Evolutionary conservation across 2,888 invertebrate species (phyloP).

Genomic region (Limulus polyphemus): DNA sequence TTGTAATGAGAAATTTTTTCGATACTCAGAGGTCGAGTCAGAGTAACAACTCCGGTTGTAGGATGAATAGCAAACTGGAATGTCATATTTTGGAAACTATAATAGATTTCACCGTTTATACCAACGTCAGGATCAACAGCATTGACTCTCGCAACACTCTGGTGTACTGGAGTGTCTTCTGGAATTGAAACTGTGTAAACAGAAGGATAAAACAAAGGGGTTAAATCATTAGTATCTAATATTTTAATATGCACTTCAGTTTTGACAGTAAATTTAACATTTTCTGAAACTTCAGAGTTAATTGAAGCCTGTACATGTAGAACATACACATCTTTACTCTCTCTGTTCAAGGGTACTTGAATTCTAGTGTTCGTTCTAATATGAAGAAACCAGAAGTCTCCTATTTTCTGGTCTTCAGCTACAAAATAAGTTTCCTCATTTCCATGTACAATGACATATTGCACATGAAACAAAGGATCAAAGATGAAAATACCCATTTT

Average conservation of each 20-base stretch:
- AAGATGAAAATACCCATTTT: slow-evolving; percentile 63
- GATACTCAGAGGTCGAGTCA: slow-evolving; percentile 60
- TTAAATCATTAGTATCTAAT: slow-evolving; percentile 76
- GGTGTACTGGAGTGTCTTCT: slow-evolving; percentile 75
- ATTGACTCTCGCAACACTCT: slow-evolving; percentile 50
- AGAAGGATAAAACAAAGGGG: slow-evolving; percentile 74
- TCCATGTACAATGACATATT: slow-evolving; percentile 74
- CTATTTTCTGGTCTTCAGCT: slow-evolving; percentile 70
- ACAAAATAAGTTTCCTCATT: slow-evolving; percentile 84
- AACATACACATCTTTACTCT: slow-evolving; percentile 69
- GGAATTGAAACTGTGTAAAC: slow-evolving; percentile 73
- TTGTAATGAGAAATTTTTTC: slow-evolving; percentile 56
- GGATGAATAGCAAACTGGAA: slow-evolving; percentile 80
- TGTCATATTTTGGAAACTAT: slow-evolving; percentile 68
- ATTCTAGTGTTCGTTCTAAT: slow-evolving; percentile 76
- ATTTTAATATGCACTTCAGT: slow-evolving; percentile 57
- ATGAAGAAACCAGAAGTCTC: slow-evolving; percentile 86
- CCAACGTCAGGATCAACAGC: slow-evolving; percentile 96
- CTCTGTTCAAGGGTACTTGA: slow-evolving; percentile 80
- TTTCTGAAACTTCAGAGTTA: slow-evolving; percentile 40
- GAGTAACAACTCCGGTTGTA: slow-evolving; percentile 70
- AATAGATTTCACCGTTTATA: slow-evolving; percentile 92
- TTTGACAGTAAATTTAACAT: slow-evolving; percentile 43
- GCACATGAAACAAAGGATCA: slow-evolving; percentile 43
- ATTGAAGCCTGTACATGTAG: slow-evolving; percentile 59